Conservation (phyloP, 2,797 vertebrate genomes). For the Cynopterus sphinx region DNA sequence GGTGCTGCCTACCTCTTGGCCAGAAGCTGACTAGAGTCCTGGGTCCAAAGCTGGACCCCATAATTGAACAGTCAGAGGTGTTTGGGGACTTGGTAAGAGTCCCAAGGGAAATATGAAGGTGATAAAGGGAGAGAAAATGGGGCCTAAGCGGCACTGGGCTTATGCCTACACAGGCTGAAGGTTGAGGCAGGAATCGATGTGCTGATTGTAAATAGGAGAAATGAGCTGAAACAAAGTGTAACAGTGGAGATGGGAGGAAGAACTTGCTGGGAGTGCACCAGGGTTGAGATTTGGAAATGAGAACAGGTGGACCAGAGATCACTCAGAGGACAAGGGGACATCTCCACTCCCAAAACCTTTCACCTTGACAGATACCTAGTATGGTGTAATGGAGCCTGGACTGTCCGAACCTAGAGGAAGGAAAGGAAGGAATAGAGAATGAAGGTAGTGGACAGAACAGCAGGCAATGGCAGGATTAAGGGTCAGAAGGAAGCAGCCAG, state of each 20-base stretch:
- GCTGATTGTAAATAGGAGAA: not conserved
- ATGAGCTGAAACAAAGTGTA: not conserved
- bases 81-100: not conserved
- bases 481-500: not conserved
- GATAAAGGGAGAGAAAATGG: not conserved
- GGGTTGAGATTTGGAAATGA: not conserved
- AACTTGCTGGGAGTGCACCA: not conserved
- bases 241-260: not conserved
- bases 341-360: not conserved
- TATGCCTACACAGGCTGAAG: not conserved
- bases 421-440: not conserved
- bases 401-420: not conserved
- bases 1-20: not conserved
- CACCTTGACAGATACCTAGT: not conserved
- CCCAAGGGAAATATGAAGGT: not conserved
- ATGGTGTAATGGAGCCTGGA: not conserved
- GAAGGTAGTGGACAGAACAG: not conserved
- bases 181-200: not conserved
- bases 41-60: not conserved
- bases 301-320: not conserved
- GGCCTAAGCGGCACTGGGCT: not conserved
- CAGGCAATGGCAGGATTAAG: not conserved
- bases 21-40: conserved; percentile 41
- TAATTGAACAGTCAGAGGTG: not conserved
- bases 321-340: not conserved